phyloP scores from a whole-genome alignment of 2,797 vertebrate genomes.

The Tinamus major region DNA sequence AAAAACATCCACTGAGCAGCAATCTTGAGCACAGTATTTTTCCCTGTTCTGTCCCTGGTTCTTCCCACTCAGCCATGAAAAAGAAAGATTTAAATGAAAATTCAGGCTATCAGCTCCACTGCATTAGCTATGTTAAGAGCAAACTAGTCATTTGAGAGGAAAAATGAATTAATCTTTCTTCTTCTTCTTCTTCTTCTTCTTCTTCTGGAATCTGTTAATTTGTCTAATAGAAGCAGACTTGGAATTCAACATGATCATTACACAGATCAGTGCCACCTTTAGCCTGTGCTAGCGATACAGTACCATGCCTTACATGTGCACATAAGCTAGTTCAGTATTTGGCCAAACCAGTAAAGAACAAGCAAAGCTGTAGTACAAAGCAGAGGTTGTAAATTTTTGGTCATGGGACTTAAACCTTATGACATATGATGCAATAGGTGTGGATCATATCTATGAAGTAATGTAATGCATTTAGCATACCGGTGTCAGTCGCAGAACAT shows the following conservation, averaged over 20 bases:
- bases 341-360: background rate
- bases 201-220: background rate
- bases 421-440: background rate
- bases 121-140: background rate
- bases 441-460: background rate
- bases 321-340: background rate
- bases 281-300: background rate
- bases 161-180: background rate
- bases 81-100: background rate
- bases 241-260: background rate
- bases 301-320: background rate
- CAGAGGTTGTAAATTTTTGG: background rate
- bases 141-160: background rate
- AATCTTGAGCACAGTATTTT: background rate
- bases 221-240: background rate
- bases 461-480: background rate
- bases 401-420: background rate
- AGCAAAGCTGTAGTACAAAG: background rate
- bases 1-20: background rate
- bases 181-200: background rate
- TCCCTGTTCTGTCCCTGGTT: background rate
- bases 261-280: background rate
- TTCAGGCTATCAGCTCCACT: background rate
- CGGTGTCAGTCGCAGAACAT: background rate
- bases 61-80: accelerated